Evolutionary conservation across 1,140 invertebrate genomes (phyloP).

Genomic region (Camponotus floridanus): DNA sequence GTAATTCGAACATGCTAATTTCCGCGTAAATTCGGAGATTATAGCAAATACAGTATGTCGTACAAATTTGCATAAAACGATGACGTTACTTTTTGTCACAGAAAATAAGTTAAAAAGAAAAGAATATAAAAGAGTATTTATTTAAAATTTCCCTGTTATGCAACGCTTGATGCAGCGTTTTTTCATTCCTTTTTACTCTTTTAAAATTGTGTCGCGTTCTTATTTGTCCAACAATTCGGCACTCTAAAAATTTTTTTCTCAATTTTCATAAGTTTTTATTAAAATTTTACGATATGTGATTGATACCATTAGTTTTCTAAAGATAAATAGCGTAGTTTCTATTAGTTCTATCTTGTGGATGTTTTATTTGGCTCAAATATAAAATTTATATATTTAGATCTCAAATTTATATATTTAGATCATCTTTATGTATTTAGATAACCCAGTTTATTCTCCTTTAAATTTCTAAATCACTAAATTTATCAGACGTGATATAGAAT

Average conservation of each 20-base stretch:
- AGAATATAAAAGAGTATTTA: neutral
- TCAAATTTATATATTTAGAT: too few relatives aligned
- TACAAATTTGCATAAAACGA: constrained; percentile 22
- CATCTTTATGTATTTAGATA: neutral
- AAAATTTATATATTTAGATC: neutral
- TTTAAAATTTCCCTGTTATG: neutral
- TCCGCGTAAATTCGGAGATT: constrained; percentile 23
- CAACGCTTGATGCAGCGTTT: neutral
- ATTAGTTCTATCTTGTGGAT: neutral
- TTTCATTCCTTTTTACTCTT: constrained; percentile 2
- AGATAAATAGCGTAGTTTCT: neutral
- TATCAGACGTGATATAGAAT: neutral
- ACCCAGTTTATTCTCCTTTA: neutral
- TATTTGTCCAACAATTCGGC: neutral
- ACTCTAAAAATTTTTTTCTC: neutral
- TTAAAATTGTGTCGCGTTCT: neutral
- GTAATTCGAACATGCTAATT: constrained; percentile 42
- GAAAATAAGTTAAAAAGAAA: constrained; percentile 2
- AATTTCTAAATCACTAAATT: neutral
- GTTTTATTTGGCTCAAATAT: neutral
- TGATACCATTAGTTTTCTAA: neutral
- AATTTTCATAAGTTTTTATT: neutral
- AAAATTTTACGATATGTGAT: neutral
- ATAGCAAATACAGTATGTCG: neutral
- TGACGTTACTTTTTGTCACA: neutral